Percentiles rank a stretch among this genome's conserved stretches.
Evolutionary conservation across 2,888 invertebrate genomes (phyloP).

Genomic region (Brachypalpus laphriformis): DNA sequence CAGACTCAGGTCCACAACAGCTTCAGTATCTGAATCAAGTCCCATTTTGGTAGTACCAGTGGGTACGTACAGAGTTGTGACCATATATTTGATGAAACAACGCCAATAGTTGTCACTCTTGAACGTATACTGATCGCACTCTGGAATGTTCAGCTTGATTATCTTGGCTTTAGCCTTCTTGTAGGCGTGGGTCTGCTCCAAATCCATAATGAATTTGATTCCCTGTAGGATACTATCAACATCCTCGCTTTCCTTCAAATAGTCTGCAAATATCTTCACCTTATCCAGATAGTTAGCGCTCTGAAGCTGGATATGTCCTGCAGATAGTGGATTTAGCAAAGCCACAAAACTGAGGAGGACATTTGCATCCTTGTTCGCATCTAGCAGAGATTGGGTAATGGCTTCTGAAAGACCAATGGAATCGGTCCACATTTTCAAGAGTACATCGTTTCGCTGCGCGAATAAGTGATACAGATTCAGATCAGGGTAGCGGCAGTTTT

Average conservation of each 20-base stretch:
- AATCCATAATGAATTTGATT: conserved; percentile 76
- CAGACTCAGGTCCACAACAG: conserved; percentile 87
- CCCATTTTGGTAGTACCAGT: conserved; percentile 89
- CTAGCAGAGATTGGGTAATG: conserved; percentile 12
- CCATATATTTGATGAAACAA: conserved; percentile 86
- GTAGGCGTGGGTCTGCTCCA: conserved; percentile 83
- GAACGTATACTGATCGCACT: conserved; percentile 76
- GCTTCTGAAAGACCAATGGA: conserved; percentile 28
- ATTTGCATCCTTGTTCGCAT: conserved; percentile 37
- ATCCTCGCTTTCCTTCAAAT: conserved; percentile 84
- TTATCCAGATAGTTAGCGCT: conserved; percentile 83
- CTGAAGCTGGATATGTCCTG: conserved; percentile 83
- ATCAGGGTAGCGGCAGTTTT: conserved; percentile 84
- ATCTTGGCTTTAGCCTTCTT: conserved; percentile 78
- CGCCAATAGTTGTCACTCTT: conserved; percentile 85
- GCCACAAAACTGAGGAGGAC: conserved; percentile 67
- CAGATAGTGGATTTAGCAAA: conserved; percentile 80
- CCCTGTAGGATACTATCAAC: conserved; percentile 78
- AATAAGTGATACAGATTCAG: conserved; percentile 84
- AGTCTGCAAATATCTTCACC: conserved; percentile 85
- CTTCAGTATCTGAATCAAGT: conserved; percentile 83
- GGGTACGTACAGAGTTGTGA: conserved; percentile 87
- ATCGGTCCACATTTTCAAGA: conserved; percentile 32
- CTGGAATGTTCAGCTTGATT: conserved; percentile 68
- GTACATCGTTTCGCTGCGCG: conserved; percentile 77